Evolutionary conservation across 2,113 vertebrate genomes (phyloP).

Genomic region (Semnornis frantzii): DNA sequence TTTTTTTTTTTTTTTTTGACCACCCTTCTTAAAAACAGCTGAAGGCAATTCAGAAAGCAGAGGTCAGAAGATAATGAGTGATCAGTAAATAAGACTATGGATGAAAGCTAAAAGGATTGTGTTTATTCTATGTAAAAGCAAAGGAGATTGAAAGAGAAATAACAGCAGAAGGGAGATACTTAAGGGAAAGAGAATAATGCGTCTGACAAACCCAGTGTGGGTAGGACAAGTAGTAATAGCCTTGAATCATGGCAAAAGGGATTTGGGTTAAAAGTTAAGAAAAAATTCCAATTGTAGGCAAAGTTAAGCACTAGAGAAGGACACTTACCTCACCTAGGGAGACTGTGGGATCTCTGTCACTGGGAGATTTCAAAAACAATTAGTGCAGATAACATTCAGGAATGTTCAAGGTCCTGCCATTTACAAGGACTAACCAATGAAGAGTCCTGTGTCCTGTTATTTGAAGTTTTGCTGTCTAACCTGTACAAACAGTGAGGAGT

Average conservation of each 20-base stretch:
- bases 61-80: background rate
- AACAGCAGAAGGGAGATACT: background rate
- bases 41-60: background rate
- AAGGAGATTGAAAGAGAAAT: background rate
- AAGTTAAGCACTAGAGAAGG: conserved; percentile 22
- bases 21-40: background rate
- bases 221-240: conserved; percentile 44
- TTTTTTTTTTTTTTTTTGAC: background rate
- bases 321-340: conserved; percentile 2
- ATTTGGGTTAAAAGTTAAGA: conserved; percentile 27
- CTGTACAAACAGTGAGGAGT: background rate
- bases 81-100: background rate
- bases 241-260: conserved; percentile 42
- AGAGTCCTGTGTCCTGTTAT: background rate
- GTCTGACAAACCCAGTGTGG: conserved; percentile 55
- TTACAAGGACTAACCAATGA: background rate
- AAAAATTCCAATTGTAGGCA: background rate
- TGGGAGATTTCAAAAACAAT: background rate
- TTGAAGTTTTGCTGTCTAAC: background rate
- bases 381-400: background rate
- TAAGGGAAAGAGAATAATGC: conserved; percentile 44
- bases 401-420: background rate
- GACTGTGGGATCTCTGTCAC: background rate
- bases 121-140: background rate
- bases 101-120: background rate